These are phyloP conservation scores for Ardeotis arabs DNA, from an alignment of 2,113 vertebrate genomes.

Conservation along the genomic window DNA sequence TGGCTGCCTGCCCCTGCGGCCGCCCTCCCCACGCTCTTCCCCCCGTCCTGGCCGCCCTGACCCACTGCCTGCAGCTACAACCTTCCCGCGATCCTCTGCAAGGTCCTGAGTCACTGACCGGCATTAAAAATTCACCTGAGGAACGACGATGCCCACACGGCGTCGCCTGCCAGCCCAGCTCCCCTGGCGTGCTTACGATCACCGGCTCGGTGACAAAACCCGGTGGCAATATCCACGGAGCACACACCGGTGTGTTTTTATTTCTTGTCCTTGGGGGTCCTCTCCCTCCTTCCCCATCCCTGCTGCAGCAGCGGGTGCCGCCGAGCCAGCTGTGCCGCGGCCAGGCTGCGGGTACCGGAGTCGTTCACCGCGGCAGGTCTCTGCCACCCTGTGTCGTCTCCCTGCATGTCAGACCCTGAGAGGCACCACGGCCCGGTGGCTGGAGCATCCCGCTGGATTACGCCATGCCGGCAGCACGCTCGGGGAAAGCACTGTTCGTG, in stretches of 20 bases:
- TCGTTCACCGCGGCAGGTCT: not conserved
- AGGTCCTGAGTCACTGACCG: rapidly evolving
- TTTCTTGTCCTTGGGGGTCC: not conserved
- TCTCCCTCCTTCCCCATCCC: not conserved
- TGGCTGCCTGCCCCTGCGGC: not conserved
- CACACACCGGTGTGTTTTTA: not conserved
- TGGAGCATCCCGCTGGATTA: not conserved
- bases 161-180: not conserved
- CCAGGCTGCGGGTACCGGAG: rapidly evolving
- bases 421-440: not conserved
- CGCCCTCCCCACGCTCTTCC: not conserved
- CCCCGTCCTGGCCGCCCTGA: not conserved
- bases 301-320: too few relatives aligned
- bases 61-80: not conserved
- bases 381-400: not conserved
- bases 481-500: not conserved
- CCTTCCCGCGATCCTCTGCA: not conserved
- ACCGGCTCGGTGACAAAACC: not conserved
- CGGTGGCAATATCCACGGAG: not conserved
- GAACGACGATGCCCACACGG: not conserved
- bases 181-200: not conserved
- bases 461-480: rapidly evolving
- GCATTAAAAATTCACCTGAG: not conserved
- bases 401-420: not conserved
- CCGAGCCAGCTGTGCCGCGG: not conserved